A percentile compares a stretch with the other conserved stretches of the same genome.
phyloP scores from a whole-genome alignment of 2,797 vertebrate species.

The Sibirionetta formosa region DNA sequence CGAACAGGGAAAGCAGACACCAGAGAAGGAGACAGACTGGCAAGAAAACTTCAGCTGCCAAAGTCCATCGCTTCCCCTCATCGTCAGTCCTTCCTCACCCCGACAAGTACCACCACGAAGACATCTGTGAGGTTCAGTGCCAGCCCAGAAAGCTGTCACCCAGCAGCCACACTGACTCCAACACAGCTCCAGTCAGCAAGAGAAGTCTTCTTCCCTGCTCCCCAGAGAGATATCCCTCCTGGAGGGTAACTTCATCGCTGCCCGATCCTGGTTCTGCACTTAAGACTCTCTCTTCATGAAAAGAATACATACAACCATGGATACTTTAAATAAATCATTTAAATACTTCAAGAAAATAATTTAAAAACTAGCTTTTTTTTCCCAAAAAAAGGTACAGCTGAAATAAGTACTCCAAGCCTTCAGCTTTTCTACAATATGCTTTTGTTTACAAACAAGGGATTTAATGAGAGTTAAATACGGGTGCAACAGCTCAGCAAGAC shows the following conservation, averaged over 20 bases:
- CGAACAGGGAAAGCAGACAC: conserved; percentile 34
- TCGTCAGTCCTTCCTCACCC: neutral
- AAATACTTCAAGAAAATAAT: neutral
- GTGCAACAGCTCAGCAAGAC: neutral
- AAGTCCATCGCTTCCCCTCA: conserved; percentile 5
- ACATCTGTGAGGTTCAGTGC: neutral
- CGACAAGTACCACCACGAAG: neutral
- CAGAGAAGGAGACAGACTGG: neutral
- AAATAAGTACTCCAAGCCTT: neutral
- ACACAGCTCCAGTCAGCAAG: neutral
- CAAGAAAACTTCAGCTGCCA: conserved; percentile 9
- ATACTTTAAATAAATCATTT: neutral
- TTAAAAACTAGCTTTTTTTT: neutral
- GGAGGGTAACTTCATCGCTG: neutral
- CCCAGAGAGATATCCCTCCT: neutral
- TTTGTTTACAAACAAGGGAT: neutral
- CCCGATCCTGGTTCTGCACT: neutral
- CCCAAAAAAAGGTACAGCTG: neutral
- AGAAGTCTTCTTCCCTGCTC: neutral
- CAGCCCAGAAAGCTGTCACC: neutral
- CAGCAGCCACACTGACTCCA: neutral
- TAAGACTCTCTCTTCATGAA: neutral
- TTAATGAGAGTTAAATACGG: neutral
- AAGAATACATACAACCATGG: accelerated
- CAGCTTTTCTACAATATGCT: neutral